Evolutionary conservation across 64 coral and sea anemone species (phyloP).

Genomic region (Trachythela sp.): DNA sequence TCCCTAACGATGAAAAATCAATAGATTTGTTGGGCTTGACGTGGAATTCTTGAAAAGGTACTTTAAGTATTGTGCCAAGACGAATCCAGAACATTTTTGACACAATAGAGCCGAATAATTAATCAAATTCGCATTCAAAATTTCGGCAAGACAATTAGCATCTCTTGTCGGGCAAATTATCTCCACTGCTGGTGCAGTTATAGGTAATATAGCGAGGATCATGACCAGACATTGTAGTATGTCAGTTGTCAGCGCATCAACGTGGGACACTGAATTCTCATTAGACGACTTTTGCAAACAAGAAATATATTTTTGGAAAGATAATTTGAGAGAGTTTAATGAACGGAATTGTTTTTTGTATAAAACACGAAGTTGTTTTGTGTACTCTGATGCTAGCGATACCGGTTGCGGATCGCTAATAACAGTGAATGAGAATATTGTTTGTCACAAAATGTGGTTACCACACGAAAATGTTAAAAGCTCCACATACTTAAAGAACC

Average conservation of each 20-base stretch:
- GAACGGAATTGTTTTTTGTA: no score
- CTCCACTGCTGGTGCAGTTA: slow-evolving; percentile 41
- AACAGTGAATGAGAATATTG: not conserved
- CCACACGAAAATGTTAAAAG: not conserved
- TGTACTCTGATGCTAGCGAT: slow-evolving; percentile 8
- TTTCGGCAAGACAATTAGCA: slow-evolving; percentile 50
- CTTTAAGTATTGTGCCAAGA: slow-evolving; percentile 37
- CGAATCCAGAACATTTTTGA: slow-evolving; percentile 43
- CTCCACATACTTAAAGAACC: not conserved
- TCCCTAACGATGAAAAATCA: slow-evolving; percentile 40
- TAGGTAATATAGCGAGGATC: not conserved
- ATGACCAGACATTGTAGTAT: not conserved
- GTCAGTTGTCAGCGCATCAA: not conserved
- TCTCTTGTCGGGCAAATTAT: slow-evolving; percentile 56
- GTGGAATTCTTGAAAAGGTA: slow-evolving; percentile 36
- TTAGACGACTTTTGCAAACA: no score
- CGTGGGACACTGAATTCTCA: not conserved
- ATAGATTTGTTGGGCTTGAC: slow-evolving; percentile 43
- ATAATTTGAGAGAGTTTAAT: no score
- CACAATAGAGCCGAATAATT: slow-evolving; percentile 12
- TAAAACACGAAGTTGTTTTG: not conserved
- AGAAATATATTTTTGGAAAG: no score
- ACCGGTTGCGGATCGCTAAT: not conserved
- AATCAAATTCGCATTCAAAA: not conserved
- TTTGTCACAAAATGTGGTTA: no score